Evolutionary conservation across 2,797 vertebrate genomes (phyloP).

Genomic region (Aselliscus stoliczkanus): DNA sequence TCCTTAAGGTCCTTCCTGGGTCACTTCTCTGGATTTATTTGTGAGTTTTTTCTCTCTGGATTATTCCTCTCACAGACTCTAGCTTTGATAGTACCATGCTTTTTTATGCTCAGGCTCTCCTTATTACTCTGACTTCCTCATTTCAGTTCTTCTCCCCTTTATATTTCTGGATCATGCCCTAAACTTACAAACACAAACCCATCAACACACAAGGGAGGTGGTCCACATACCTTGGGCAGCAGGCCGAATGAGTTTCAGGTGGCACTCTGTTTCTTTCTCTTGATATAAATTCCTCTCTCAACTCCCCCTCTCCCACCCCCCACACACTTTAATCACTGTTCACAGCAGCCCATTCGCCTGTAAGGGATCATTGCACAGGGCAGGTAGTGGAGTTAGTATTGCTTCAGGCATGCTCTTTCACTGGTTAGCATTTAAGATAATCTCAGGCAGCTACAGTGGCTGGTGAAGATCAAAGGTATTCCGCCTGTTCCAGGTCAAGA

Average conservation of each 20-base stretch:
- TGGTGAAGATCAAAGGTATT: slow-evolving; percentile 69
- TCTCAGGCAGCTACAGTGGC: slow-evolving; percentile 57
- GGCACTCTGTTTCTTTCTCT: not conserved
- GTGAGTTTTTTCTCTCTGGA: not conserved
- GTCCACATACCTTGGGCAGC: not conserved
- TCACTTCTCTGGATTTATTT: not conserved
- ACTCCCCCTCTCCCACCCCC: not conserved
- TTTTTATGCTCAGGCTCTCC: not conserved
- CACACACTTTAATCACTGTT: slow-evolving; percentile 22
- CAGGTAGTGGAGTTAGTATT: not conserved
- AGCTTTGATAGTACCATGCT: not conserved
- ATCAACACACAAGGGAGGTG: not conserved
- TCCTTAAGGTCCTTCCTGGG: not conserved
- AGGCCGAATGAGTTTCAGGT: not conserved
- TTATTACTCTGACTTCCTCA: not conserved
- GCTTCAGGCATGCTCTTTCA: slow-evolving; percentile 33
- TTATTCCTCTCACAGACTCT: not conserved
- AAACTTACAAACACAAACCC: not conserved
- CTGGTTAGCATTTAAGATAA: slow-evolving; percentile 58
- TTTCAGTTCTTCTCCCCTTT: not conserved
- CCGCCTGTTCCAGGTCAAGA: slow-evolving; percentile 36
- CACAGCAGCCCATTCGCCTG: slow-evolving; percentile 2
- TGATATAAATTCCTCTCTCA: not conserved
- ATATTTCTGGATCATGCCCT: not conserved
- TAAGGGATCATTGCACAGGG: slow-evolving; percentile 37